Evolutionary conservation across 2,888 invertebrate genomes (phyloP).

Genomic region (Lasioglossum marginatum): DNA sequence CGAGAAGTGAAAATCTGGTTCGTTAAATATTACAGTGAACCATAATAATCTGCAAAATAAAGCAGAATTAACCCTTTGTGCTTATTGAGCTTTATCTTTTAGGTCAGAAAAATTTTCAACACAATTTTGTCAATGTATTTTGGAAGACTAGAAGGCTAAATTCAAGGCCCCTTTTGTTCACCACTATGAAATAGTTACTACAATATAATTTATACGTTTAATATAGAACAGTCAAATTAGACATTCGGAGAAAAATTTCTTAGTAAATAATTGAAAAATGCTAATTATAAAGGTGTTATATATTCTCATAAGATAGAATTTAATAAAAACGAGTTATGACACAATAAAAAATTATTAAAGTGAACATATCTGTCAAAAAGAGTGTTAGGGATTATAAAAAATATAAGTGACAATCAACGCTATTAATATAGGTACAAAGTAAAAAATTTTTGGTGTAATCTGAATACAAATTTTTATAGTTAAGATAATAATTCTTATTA

Average conservation of each 20-base stretch:
- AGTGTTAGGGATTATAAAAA: neutral
- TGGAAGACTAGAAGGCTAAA: no score
- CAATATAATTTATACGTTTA: no score
- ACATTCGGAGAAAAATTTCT: neutral
- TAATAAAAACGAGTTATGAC: neutral
- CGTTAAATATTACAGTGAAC: neutral
- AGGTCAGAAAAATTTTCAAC: neutral
- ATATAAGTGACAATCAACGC: no score
- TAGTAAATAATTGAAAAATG: neutral
- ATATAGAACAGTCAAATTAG: no score
- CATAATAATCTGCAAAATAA: neutral
- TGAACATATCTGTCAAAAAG: neutral
- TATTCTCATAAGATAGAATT: neutral
- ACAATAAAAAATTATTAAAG: neutral
- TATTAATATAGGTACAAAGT: no score
- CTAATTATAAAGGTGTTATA: neutral
- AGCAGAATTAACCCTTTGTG: neutral
- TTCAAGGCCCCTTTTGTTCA: no score
- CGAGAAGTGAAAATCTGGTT: neutral
- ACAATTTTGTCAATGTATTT: no score
- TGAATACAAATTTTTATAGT: no score
- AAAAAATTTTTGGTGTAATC: no score
- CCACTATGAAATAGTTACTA: no score
- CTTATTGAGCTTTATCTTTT: neutral
- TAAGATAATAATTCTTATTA: no score